A percentile compares a stretch with the other conserved stretches of the same genome.
Evolutionary conservation across 2,888 invertebrate species (phyloP).

Genomic region (Hoplodrina blanda): DNA sequence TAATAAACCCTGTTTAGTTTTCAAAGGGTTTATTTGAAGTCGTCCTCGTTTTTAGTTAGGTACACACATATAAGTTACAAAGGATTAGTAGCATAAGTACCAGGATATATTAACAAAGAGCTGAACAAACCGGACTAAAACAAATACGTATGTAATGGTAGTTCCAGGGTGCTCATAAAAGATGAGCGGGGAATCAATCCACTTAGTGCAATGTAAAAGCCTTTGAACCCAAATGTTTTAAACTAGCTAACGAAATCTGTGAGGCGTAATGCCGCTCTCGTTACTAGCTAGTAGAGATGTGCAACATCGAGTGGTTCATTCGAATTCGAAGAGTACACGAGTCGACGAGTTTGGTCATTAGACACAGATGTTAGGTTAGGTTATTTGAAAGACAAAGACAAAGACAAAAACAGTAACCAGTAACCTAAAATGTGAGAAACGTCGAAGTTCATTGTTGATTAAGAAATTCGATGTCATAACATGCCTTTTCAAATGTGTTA

Average conservation of each 20-base stretch:
- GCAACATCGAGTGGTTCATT: background rate
- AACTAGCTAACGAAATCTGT: constrained; percentile 53
- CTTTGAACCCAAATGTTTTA: constrained; percentile 53
- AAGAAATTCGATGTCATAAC: background rate
- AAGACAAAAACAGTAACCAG: too few relatives aligned
- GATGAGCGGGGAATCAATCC: constrained; percentile 46
- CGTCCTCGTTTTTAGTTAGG: constrained; percentile 12
- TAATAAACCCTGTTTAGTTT: constrained; percentile 20
- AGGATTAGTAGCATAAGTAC: background rate
- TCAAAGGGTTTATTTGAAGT: constrained; percentile 1
- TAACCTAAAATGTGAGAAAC: too few relatives aligned
- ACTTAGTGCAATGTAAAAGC: constrained; percentile 42
- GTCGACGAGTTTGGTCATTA: background rate
- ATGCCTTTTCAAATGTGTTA: too few relatives aligned
- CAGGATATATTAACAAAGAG: constrained; percentile 25
- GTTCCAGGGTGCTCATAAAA: constrained; percentile 26
- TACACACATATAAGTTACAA: background rate
- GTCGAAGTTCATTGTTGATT: too few relatives aligned
- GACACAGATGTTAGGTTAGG: too few relatives aligned
- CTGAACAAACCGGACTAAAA: constrained; percentile 22
- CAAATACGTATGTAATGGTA: constrained; percentile 18
- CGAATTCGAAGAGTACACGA: background rate
- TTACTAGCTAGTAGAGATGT: constrained; percentile 31
- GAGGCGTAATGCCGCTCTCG: constrained; percentile 36
- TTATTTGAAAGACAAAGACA: too few relatives aligned